Percentiles rank a stretch among this genome's conserved stretches.
Evolutionary conservation across 1,140 invertebrate species (phyloP).

Genomic region (Antheraea pernyi): DNA sequence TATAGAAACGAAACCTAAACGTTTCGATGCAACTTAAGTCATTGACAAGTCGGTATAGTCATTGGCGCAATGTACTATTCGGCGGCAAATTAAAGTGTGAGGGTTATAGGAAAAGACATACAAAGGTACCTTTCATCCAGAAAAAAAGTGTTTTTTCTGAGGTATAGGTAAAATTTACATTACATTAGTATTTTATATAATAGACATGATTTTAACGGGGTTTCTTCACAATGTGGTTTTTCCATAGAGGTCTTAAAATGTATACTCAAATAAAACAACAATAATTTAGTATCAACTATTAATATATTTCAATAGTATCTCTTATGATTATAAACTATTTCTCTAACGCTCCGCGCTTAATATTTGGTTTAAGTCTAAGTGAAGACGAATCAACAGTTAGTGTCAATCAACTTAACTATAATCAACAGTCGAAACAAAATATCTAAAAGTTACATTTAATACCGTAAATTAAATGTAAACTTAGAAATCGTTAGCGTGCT

Average conservation of each 20-base stretch:
- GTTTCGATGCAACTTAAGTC: too few species aligned
- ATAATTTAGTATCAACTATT: constrained; percentile 76
- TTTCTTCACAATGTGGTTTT: too few species aligned
- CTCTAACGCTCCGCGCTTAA: constrained; percentile 73
- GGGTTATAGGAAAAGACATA: too few species aligned
- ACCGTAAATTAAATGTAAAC: constrained; percentile 69
- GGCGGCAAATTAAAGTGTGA: too few species aligned
- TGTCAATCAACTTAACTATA: constrained; percentile 55
- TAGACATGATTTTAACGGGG: too few species aligned
- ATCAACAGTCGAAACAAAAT: constrained; percentile 70
- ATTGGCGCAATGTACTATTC: too few species aligned
- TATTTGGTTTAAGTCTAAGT: constrained; percentile 77
- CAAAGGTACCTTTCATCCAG: too few species aligned
- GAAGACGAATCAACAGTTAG: constrained; percentile 74
- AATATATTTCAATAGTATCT: constrained; percentile 77
- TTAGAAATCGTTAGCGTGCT: constrained; percentile 60
- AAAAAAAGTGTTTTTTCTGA: too few species aligned
- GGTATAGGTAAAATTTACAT: too few species aligned
- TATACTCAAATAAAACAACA: constrained; percentile 57
- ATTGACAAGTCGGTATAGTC: too few species aligned
- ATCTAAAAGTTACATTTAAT: constrained; percentile 72
- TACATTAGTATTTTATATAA: too few species aligned
- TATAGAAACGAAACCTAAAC: too few species aligned
- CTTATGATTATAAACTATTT: constrained; percentile 72
- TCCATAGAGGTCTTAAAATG: not conserved